Base-by-base conservation (phyloP, 2,797 vertebrate genomes). In the Kryptopterus vitreolus region DNA sequence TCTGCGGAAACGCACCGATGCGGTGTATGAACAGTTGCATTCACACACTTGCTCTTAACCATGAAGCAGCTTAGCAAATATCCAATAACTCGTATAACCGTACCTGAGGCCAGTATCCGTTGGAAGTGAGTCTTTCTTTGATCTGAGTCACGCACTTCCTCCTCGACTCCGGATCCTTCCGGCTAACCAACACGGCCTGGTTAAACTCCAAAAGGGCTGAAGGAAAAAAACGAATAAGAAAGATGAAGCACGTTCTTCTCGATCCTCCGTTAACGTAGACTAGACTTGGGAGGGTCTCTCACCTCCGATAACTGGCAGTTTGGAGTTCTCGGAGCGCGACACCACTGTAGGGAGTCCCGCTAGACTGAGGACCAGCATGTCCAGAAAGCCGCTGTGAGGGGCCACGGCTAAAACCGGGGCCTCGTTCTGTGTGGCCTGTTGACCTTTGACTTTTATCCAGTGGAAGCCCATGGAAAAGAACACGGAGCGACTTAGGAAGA, bases 101-200 rank as follows among this genome's bases (percentile, higher is more conserved):
- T 71, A 97, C 96, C 95, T 97, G 96, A 69, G 96, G 95, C 96
- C 96, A 97, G 92, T 88, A 90, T 57, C 95, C 95, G 1, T 90
- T 75, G 0, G 96, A 96, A 24, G 92, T 95, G 53, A 96, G 90
- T 82, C 96, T 91, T 86, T 95, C 93, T 3, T 87, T 91, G 81
- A 97, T 90, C 88, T 95, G 92, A 12, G 93, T 76, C 0, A 95
- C 94, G 0, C 95, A 95, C 79, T 90, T 93, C 69, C 89, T 95
- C 29, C 96, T 93, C 1, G 96, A 97, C 72, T 96, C 94, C 0
- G 95, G 95, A 76, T 97, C 95, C 1, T 93, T 95, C 31, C 96
- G 90, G 86, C 92, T 96, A 68, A 97, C 96, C 0, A 97, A 15
- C 84, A 97, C 95, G 0, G 96, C 83, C 89, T 97, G 96, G 88